Evolutionary conservation across 2,888 invertebrate species (phyloP), one percentile per base, ranked within the genome.

Genomic region (Dendrolimus pini): DNA sequence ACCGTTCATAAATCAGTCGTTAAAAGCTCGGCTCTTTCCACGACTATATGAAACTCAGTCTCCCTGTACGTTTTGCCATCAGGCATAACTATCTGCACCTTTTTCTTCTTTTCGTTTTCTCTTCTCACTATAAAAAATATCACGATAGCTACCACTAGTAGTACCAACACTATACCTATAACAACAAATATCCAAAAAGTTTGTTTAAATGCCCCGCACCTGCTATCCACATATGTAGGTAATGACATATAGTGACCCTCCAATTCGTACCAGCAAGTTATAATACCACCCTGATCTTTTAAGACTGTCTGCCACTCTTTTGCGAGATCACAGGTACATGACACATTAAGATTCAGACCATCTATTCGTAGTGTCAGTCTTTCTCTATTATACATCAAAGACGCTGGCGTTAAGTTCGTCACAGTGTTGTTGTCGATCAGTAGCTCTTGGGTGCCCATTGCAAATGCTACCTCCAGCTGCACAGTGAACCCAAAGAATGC

Each of bases 21-120:
- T 60, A 96, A 87, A 55, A 96, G 93, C 82, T 96, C 95, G 54
- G 96, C 95, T 81, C 95, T 93, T 89, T 97, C 96, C 66, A 96
- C 94, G 77, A 96, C 95, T 72, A 96, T 95, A 81, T 96, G 95
- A 70, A 96, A 93, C 84, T 97, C 96, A 9, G 96, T 96, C 86
- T 97, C 96, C 73, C 94, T 92, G 77, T 96, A 97, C 13, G 96
- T 94, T 74, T 95, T 93, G 1, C 95, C 94, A 69, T 96, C 96
- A 0, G 96, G 96, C 73, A 96, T 93, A 57, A 96, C 95, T 80
- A 96, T 91, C 74, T 93, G 93, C 68, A 94, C 72, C 88, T 92
- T 84, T 82, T 93, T 88, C 82, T 93, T 80, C 75, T 93, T 86
- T 74, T 93, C 83, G 78, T 92, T 87, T 75, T 89, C 90, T 59